A percentile compares a stretch with the other conserved stretches of the same genome.
These are phyloP conservation scores for Kryptopterus vitreolus DNA, from an alignment of 2,797 vertebrate genomes.

Conservation along the genomic window DNA sequence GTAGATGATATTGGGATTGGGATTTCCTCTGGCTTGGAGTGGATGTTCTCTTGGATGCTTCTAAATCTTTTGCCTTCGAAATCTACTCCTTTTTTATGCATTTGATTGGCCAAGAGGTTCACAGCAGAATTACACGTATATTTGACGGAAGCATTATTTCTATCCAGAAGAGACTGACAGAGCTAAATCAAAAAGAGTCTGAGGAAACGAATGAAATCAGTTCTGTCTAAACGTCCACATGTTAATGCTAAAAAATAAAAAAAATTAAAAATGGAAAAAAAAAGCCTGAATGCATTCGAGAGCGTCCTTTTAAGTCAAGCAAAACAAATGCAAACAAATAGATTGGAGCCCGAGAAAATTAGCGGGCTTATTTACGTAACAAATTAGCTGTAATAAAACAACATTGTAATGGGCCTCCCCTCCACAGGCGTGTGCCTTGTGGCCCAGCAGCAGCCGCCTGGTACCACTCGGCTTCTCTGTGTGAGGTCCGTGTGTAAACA, in stretches of 20 bases:
- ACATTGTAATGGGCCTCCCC: constrained; percentile 78
- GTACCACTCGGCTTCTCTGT: constrained; percentile 86
- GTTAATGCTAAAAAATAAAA: constrained; percentile 36
- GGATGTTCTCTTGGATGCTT: background rate
- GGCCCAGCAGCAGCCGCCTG: constrained; percentile 71
- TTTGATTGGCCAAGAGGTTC: background rate
- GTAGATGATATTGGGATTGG: background rate
- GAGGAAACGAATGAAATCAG: constrained; percentile 2
- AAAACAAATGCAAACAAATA: constrained; percentile 80
- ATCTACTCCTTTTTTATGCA: no score
- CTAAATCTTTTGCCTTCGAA: no score
- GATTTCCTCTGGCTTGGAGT: no score
- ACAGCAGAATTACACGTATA: background rate
- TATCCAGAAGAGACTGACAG: no score
- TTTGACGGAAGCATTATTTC: background rate
- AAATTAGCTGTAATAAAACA: constrained; percentile 93
- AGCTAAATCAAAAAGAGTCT: background rate
- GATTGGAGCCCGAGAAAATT: constrained; percentile 85
- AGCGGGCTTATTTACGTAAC: constrained; percentile 82
- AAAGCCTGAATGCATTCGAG: constrained; percentile 56
- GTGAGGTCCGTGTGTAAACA: constrained; percentile 97
- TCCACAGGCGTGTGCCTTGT: constrained; percentile 73
- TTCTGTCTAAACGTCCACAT: background rate
- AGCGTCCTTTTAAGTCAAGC: constrained; percentile 71
- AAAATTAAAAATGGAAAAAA: constrained; percentile 51